These are phyloP conservation scores for Pygoscelis antarcticus DNA, from an alignment of 2,113 vertebrate species.

Conservation along the genomic window DNA sequence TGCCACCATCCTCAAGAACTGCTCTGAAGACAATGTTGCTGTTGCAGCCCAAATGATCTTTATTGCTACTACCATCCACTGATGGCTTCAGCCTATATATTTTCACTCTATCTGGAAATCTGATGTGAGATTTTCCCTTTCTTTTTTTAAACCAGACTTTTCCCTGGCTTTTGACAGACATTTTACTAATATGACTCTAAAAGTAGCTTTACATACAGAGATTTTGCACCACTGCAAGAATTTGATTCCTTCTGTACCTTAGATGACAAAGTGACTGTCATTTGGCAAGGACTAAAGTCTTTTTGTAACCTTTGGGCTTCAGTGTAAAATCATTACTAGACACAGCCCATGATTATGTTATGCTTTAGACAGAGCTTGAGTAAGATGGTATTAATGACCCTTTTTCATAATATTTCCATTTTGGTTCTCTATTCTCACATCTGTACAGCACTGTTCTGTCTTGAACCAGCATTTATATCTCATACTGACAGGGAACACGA, in stretches of 20 bases:
- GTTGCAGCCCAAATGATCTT: neutral
- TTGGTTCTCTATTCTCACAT: neutral
- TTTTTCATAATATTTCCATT: neutral
- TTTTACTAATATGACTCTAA: neutral
- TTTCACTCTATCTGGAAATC: conserved; percentile 2
- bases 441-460: neutral
- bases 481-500: neutral
- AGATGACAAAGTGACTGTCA: neutral
- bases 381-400: neutral
- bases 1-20: neutral
- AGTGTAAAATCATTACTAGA: neutral
- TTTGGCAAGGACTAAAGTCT: neutral
- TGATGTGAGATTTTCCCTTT: neutral
- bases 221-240: neutral
- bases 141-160: neutral
- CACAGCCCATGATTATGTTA: neutral
- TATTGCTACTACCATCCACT: neutral
- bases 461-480: neutral
- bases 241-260: neutral
- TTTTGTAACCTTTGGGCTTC: conserved; percentile 6
- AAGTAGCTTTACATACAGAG: neutral
- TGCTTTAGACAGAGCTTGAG: neutral
- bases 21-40: neutral
- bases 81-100: neutral
- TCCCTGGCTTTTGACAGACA: neutral